A percentile compares a stretch with the other conserved stretches of the same genome.
These are phyloP conservation scores for Microtus richardsoni DNA, from an alignment of 2,113 vertebrate species.

Conservation along the genomic window DNA sequence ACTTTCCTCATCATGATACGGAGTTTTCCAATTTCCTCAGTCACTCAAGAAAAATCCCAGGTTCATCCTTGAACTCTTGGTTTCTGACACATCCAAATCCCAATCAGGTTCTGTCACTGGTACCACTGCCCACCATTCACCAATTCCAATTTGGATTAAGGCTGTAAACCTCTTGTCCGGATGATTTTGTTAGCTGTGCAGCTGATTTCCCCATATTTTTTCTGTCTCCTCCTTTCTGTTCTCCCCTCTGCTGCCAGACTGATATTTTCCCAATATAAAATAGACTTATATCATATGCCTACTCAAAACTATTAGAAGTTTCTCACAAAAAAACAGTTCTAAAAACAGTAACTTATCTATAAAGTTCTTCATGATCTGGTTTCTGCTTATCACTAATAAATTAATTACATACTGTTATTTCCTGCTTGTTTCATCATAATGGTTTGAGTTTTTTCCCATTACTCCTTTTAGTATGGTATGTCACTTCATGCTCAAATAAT, in stretches of 20 bases:
- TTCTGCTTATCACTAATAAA: background rate
- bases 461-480: background rate
- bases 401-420: background rate
- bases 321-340: background rate
- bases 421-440: background rate
- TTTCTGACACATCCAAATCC: background rate
- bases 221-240: background rate
- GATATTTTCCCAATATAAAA: background rate
- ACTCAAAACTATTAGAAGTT: conserved; percentile 9
- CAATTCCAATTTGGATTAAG: background rate
- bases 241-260: background rate
- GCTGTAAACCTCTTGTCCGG: background rate
- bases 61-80: background rate
- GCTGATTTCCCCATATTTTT: background rate
- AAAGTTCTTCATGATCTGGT: background rate
- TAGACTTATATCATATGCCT: background rate
- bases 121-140: background rate
- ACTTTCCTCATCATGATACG: background rate
- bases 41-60: background rate
- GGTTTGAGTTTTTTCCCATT: background rate
- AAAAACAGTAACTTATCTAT: background rate
- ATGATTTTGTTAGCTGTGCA: conserved; percentile 1
- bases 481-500: background rate
- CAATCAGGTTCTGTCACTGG: background rate
- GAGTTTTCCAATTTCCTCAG: background rate